phyloP scores from a whole-genome alignment of 2,113 vertebrate species.

The Dasyurus viverrinus region DNA sequence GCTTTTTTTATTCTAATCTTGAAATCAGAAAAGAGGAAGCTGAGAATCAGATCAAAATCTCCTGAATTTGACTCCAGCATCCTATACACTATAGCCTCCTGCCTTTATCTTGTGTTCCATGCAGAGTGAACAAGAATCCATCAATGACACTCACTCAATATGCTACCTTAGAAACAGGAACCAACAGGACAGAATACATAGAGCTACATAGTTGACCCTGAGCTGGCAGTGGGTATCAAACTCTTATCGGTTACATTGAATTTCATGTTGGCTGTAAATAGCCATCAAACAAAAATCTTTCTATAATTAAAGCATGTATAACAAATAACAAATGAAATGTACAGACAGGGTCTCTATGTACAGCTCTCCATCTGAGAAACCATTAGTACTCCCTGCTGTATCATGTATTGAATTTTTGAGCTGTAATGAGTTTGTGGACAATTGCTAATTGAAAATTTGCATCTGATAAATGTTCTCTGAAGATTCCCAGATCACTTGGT shows the following conservation, averaged over 20 bases:
- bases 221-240: background rate
- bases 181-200: background rate
- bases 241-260: background rate
- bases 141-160: background rate
- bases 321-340: background rate
- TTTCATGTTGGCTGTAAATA: background rate
- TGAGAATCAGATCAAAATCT: background rate
- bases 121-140: background rate
- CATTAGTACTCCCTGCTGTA: background rate
- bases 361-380: background rate
- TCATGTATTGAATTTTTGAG: background rate
- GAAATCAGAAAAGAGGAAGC: background rate
- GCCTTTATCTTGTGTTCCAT: background rate
- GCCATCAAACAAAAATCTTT: background rate
- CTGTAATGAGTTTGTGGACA: slow-evolving; percentile 21
- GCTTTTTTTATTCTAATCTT: background rate
- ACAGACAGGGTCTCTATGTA: background rate
- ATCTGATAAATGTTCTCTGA: slow-evolving; percentile 34
- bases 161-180: background rate
- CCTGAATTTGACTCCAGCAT: background rate
- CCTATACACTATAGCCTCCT: background rate
- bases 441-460: slow-evolving; percentile 54
- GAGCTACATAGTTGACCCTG: background rate
- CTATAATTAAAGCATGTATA: background rate
- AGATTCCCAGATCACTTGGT: slow-evolving; percentile 1